Evolutionary conservation across 1,140 invertebrate species (phyloP), one percentile per base, ranked within the genome.

Genomic region (Cotesia typhae): DNA sequence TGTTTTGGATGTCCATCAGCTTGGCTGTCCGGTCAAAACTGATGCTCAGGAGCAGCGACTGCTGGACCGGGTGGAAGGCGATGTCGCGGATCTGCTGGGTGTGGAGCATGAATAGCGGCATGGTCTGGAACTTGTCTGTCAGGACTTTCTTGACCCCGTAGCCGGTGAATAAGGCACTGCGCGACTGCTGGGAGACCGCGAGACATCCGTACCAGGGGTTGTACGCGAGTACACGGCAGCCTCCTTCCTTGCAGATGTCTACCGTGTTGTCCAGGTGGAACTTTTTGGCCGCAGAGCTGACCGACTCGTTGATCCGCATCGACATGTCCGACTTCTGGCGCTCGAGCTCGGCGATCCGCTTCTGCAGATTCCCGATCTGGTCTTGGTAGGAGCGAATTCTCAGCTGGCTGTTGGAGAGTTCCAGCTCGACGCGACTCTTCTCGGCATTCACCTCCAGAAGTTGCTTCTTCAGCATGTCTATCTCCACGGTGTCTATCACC

Each of bases 141-240:
- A 91, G 91, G 0, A 96, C 87, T 85, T 93, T 95, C 77, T 91
- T 90, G 9, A 97, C 87, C 1, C 95, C 95, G 84, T 90, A 95
- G 4, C 92, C 92, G 1, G 91, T 89, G 83, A 95, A 95, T 4
- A 95, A 77, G 5, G 83, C 78, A 78, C 90, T 94, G 1, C 87
- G 83, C 5, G 92, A 93, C 67, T 91, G 92, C 77, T 95, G 92
- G 0, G 94, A 93, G 0, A 92, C 89, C 74, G 92, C 89, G 7
- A 95, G 73, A 77, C 91, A 87, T 75, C 88, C 89, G 28, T 90
- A 87, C 77, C 85, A 88, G 28, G 84, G 85, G 84, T 90, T 92
- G 74, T 90, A 92, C 61, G 92, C 91, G 76, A 96, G 84, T 0
- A 96, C 93, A n/a, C 95, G 85, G 80, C 95, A 96, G 2, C 91